A percentile compares a stretch with the other conserved stretches of the same genome.
Conservation (phyloP, 2,113 vertebrate species). For the Trinectes maculatus region DNA sequence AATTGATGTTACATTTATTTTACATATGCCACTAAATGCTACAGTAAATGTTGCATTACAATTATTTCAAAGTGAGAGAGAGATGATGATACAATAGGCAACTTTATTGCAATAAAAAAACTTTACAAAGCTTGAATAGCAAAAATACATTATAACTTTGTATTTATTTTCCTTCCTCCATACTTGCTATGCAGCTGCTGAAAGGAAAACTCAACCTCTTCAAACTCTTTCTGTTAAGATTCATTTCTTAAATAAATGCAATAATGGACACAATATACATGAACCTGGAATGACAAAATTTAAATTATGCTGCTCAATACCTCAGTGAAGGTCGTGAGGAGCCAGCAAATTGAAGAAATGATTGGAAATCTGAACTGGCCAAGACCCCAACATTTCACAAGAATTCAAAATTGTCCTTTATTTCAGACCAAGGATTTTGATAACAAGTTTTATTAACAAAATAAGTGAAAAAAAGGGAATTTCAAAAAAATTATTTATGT, state of each 20-base stretch:
- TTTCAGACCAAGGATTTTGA: constrained; percentile 54
- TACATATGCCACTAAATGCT: not conserved
- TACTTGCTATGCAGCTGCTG: not conserved
- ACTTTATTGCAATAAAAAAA: too few relatives aligned
- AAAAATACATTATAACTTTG: too few relatives aligned
- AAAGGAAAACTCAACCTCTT: constrained; percentile 37
- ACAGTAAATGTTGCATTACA: not conserved
- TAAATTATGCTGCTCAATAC: constrained; percentile 29
- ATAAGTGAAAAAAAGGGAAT: constrained; percentile 27
- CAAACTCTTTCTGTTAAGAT: too few relatives aligned
- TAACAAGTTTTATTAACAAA: constrained; percentile 39
- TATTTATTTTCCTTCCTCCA: not conserved
- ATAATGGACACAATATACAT: too few relatives aligned
- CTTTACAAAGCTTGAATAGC: too few relatives aligned
- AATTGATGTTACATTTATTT: not conserved
- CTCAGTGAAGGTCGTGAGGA: constrained; percentile 11
- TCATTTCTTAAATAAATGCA: constrained; percentile 4
- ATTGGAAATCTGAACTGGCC: constrained; percentile 50
- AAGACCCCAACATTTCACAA: constrained; percentile 33
- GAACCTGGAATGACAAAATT: constrained; percentile 29
- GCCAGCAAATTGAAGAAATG: constrained; percentile 15
- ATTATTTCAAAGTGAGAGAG: too few relatives aligned
- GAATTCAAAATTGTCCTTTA: constrained; percentile 31
- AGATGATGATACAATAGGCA: too few relatives aligned
- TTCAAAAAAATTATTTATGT: constrained; percentile 38